Conservation (phyloP, 1,140 invertebrate genomes). For the Ctenoplectra terminalis region DNA sequence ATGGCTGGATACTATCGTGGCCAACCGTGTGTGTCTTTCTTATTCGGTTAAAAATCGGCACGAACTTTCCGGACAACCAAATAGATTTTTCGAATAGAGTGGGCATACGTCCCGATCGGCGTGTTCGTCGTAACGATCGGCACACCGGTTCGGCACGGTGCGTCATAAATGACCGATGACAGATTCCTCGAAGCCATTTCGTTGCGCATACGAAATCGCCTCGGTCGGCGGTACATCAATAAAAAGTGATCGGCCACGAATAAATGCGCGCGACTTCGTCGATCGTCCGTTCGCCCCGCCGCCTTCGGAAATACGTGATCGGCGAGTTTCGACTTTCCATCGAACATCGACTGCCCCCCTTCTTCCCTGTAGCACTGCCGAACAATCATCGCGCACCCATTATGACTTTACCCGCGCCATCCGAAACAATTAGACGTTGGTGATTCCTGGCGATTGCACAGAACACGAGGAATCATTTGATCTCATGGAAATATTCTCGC, state of each 20-base stretch:
- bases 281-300: conserved; percentile 72
- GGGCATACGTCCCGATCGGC: conserved; percentile 30
- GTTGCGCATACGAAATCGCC: conserved; percentile 74
- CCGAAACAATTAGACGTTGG: not conserved
- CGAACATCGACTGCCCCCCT: not conserved
- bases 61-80: no score
- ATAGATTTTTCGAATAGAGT: conserved; percentile 28
- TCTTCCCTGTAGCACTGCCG: not conserved
- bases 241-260: conserved; percentile 70
- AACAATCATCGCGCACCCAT: conserved; percentile 1
- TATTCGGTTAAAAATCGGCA: no score
- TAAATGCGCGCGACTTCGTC: conserved; percentile 64
- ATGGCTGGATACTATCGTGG: no score
- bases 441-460: not conserved
- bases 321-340: conserved; percentile 63
- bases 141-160: conserved; percentile 68
- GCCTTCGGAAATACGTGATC: conserved; percentile 75
- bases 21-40: no score
- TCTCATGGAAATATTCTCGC: no score
- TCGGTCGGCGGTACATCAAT: conserved; percentile 76
- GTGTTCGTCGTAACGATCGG: conserved; percentile 55
- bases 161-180: conserved; percentile 75
- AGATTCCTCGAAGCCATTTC: conserved; percentile 74
- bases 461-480: not conserved
- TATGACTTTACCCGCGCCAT: not conserved